phyloP scores from a whole-genome alignment of 1,140 invertebrate genomes.

The Heliconius eleuchia region DNA sequence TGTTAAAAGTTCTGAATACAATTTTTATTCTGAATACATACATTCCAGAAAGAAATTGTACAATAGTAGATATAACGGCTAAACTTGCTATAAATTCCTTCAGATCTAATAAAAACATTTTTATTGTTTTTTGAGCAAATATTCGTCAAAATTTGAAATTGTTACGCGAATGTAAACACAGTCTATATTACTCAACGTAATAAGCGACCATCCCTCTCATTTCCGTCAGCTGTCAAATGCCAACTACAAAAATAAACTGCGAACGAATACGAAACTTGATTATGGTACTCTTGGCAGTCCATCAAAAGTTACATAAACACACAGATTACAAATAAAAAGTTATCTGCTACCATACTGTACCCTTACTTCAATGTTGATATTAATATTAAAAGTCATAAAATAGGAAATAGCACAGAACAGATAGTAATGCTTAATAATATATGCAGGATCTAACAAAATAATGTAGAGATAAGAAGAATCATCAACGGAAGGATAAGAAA shows the following conservation, averaged over 20 bases:
- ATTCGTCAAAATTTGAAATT: background rate
- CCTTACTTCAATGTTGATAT: no score
- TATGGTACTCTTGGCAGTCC: background rate
- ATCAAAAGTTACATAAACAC: background rate
- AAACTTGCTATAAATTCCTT: slow-evolving; percentile 55
- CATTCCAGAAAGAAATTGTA: slow-evolving; percentile 68
- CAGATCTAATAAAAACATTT: slow-evolving; percentile 48
- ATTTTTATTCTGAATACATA: slow-evolving; percentile 43
- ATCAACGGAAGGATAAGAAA: no score
- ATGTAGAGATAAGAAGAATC: no score
- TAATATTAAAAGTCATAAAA: no score
- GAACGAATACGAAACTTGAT: background rate
- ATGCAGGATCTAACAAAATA: no score
- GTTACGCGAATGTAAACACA: background rate
- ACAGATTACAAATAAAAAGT: no score
- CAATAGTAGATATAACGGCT: slow-evolving; percentile 63
- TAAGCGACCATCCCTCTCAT: background rate
- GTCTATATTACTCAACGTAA: background rate
- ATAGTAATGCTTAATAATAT: no score
- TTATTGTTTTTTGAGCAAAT: slow-evolving; percentile 10
- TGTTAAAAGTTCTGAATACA: background rate
- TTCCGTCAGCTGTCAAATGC: background rate
- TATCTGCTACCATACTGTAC: no score
- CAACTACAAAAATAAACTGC: background rate
- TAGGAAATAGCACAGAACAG: no score